Evolutionary conservation across 2,888 invertebrate genomes (phyloP).

Genomic region (Chloroclystis v-ata): DNA sequence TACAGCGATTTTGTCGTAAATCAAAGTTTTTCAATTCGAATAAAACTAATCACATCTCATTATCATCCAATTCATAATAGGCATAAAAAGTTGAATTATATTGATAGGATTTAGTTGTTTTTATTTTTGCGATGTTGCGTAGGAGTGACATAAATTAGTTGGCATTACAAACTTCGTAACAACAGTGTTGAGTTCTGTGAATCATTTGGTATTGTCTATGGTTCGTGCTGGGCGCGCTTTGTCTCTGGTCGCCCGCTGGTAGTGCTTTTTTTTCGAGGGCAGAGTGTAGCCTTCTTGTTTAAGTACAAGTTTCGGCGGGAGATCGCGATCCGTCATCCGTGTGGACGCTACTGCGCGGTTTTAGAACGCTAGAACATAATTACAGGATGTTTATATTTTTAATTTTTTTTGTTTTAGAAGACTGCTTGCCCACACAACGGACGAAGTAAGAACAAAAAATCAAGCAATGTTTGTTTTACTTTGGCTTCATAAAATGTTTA

Average conservation of each 20-base stretch:
- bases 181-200: constrained; percentile 41
- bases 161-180: constrained; percentile 39
- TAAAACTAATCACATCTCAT: constrained; percentile 43
- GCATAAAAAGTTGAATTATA: constrained; percentile 34
- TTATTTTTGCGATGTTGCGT: constrained; percentile 43
- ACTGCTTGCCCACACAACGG: too few relatives aligned
- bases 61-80: constrained; percentile 39
- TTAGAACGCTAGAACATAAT: constrained; percentile 12
- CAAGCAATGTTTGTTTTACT: too few relatives aligned
- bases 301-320: constrained; percentile 41
- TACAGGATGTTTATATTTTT: not conserved
- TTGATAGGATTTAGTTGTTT: constrained; percentile 39
- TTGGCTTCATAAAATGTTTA: too few relatives aligned
- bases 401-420: too few relatives aligned
- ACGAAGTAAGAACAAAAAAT: too few relatives aligned
- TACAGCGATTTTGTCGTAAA: constrained; percentile 39
- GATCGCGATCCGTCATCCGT: constrained; percentile 51
- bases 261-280: constrained; percentile 13
- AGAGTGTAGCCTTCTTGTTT: constrained; percentile 35
- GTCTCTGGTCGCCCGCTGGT: constrained; percentile 54
- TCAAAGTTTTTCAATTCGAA: constrained; percentile 45
- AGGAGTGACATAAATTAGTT: constrained; percentile 51
- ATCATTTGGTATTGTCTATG: constrained; percentile 35
- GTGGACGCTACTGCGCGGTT: constrained; percentile 68
- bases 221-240: constrained; percentile 34